Percentiles rank a stretch among this genome's conserved stretches.
Conservation (phyloP, 2,888 invertebrate species). For the Pseudoips prasinana region DNA sequence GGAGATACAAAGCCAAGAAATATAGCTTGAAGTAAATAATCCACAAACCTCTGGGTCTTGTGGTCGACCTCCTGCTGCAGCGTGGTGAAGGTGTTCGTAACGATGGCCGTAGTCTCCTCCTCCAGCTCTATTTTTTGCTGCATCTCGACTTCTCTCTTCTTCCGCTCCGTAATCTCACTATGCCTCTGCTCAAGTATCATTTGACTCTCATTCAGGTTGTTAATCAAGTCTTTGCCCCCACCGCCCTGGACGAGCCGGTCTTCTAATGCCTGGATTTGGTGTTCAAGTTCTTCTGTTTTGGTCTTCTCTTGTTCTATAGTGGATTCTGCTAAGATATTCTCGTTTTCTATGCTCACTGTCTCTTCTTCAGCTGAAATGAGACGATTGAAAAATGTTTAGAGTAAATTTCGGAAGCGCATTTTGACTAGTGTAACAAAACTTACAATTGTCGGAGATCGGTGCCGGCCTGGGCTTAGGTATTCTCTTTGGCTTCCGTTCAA, state of each 20-base stretch:
- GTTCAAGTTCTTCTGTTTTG: constrained; percentile 88
- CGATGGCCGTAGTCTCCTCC: constrained; percentile 95
- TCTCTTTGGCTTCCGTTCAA: constrained; percentile 36
- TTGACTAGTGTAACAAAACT: constrained; percentile 5
- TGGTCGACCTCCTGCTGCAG: constrained; percentile 98
- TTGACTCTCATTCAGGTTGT: constrained; percentile 97
- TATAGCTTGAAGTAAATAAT: too few species aligned
- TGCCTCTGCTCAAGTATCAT: constrained; percentile 90
- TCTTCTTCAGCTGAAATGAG: constrained; percentile 56
- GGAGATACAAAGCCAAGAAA: too few species aligned
- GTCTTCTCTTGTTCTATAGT: constrained; percentile 86
- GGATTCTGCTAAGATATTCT: constrained; percentile 66
- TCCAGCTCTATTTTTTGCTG: constrained; percentile 96
- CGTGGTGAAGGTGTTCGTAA: constrained; percentile 94
- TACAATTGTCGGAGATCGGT: constrained; percentile 28
- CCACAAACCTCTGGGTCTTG: constrained; percentile 87
- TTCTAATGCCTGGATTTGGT: constrained; percentile 92
- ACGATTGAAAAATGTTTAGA: not conserved
- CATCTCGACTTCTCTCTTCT: constrained; percentile 95
- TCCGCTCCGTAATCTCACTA: constrained; percentile 94
- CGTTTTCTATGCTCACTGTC: constrained; percentile 72
- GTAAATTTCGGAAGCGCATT: not conserved
- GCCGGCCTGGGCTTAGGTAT: constrained; percentile 12
- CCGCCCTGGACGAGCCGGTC: constrained; percentile 97
- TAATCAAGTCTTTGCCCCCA: constrained; percentile 91